These are phyloP conservation scores for Tyria jacobaeae DNA, from an alignment of 2,888 invertebrate genomes.

Conservation along the genomic window DNA sequence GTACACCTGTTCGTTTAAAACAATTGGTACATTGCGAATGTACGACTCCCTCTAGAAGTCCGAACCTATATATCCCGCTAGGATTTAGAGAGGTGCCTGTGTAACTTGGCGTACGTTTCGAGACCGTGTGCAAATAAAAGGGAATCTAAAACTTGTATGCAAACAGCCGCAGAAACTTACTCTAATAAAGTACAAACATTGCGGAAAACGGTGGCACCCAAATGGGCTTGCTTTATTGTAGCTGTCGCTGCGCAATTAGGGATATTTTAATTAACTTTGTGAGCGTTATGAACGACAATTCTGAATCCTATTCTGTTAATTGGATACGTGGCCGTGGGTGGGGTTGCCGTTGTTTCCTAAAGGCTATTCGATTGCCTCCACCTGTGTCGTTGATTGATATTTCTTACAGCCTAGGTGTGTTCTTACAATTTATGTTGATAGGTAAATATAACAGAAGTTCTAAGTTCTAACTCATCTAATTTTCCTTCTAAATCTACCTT, in stretches of 20 bases:
- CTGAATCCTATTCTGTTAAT: slow-evolving; percentile 77
- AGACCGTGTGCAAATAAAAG: slow-evolving; percentile 55
- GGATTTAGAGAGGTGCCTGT: slow-evolving; percentile 46
- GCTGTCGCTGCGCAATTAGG: slow-evolving; percentile 65
- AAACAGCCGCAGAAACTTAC: slow-evolving; percentile 75
- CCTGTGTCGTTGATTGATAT: slow-evolving; percentile 55
- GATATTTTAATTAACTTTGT: slow-evolving; percentile 81
- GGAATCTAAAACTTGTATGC: slow-evolving; percentile 59
- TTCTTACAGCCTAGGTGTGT: slow-evolving; percentile 29
- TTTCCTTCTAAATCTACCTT: too few relatives aligned
- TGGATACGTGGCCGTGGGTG: slow-evolving; percentile 68
- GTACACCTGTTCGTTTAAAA: slow-evolving; percentile 26
- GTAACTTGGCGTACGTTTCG: slow-evolving; percentile 49
- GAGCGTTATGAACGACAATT: slow-evolving; percentile 75
- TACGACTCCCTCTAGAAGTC: slow-evolving; percentile 27
- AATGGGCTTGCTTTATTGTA: slow-evolving; percentile 48
- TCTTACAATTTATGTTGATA: neutral
- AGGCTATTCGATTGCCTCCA: slow-evolving; percentile 58
- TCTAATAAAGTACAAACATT: slow-evolving; percentile 82
- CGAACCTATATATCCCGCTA: slow-evolving; percentile 35
- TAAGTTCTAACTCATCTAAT: too few relatives aligned
- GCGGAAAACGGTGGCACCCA: slow-evolving; percentile 62
- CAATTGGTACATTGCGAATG: slow-evolving; percentile 28
- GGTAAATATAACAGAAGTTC: neutral
- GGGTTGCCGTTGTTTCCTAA: slow-evolving; percentile 64